Evolutionary conservation across 2,888 invertebrate genomes (phyloP), one percentile per base, ranked within the genome.

Genomic region (Lathronympha strigana): DNA sequence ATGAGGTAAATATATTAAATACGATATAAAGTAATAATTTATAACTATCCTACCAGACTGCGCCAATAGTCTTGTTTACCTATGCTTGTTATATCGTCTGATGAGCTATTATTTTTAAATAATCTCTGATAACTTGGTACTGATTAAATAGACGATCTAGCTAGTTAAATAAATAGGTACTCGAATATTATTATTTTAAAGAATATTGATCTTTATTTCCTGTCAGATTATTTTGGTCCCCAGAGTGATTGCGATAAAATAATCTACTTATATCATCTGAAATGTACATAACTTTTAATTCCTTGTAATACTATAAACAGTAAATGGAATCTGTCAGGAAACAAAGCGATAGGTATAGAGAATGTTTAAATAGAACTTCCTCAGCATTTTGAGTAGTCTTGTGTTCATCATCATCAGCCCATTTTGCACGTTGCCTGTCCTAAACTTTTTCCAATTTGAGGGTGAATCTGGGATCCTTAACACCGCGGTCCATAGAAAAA

Each of bases 1-100:
- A 86, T 77, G 91, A 91, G 88, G 91, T 90, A 67, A 61, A 76
- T 57, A 43, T 43, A n/a, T 17, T 11, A 25, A 3, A 19, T 17
- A 8, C 6, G 2, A 45, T 13, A 36, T 9, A 11, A 5, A 13
- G 13, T 13, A 21, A 36, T 19, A 33, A 0, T 31, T 50, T 8
- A 36, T 9, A n/a, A 15, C 53, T 31, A 55, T 55, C 55, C 55
- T 55, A 55, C 57, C 43, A 19, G 43, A 45, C 57, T 57, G 57
- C 57, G 57, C 43, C 57, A 45, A 15, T 25, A 31, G 31, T 40
- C 28, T 55, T 55, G 53, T 38, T 38, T 43, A 19, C 19, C 1
- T 54, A 31, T 57, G n/a, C 19, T 28, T 57, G 43, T 55, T 55
- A 57, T 43, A 31, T 57, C 28, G 57, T 45, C 43, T 57, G 19